phyloP scores from a whole-genome alignment of 2,113 vertebrate genomes.

The Sisor rabdophorus region DNA sequence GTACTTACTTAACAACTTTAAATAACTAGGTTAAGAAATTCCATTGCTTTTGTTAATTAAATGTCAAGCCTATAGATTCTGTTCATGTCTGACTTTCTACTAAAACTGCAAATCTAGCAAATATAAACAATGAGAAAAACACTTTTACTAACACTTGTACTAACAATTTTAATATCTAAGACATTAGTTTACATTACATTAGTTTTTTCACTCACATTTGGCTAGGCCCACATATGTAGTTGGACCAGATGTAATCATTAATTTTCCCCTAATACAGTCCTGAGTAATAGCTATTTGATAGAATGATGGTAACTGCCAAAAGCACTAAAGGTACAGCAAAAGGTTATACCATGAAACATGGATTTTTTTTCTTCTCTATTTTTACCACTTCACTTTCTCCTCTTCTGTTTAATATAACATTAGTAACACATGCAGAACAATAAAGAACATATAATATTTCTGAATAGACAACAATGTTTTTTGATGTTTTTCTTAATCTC shows the following conservation, averaged over 20 bases:
- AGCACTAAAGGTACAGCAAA: conserved; percentile 47
- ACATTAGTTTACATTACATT: not conserved
- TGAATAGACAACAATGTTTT: conserved; percentile 23
- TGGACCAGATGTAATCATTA: conserved; percentile 59
- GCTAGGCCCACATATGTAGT: conserved; percentile 41
- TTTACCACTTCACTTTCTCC: not conserved
- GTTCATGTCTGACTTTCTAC: not conserved
- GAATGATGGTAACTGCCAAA: conserved; percentile 55
- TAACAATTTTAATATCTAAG: conserved; percentile 1
- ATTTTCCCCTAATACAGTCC: conserved; percentile 63
- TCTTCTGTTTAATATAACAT: not conserved
- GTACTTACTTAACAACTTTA: not conserved
- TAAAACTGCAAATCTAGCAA: not conserved
- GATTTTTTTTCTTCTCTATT: not conserved
- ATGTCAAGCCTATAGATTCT: not conserved
- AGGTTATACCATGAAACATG: conserved; percentile 47
- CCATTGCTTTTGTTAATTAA: not conserved
- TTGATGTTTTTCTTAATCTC: not conserved
- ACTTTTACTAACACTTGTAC: not conserved
- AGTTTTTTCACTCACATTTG: not conserved
- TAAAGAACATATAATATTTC: conserved; percentile 16
- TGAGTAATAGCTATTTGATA: conserved; percentile 57
- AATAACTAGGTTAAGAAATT: not conserved
- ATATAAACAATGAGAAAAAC: not conserved
- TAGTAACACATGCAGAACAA: not conserved